Evolutionary conservation across 1,140 invertebrate genomes (phyloP), one percentile per base, ranked within the genome.

Genomic region (Diachasma alloeum): DNA sequence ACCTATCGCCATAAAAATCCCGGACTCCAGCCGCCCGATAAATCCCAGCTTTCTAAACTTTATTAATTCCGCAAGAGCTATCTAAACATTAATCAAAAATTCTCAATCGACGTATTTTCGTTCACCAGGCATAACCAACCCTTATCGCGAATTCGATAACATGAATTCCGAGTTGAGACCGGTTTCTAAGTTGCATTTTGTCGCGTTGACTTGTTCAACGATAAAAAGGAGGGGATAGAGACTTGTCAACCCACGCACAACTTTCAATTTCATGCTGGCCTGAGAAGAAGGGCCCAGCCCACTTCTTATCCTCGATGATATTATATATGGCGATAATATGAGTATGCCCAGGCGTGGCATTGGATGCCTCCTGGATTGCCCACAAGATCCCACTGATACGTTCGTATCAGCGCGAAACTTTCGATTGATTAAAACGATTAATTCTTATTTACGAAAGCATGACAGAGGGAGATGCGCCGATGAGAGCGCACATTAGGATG

Each of bases 161-260:
- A 53, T 53, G 15, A 53, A 53, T 53, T 15, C 48, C 48, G 48
- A 4, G n/a, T 53, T 53, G 59, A 15, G 24, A 24, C 59, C 19
- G 59, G 19, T 24, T 44, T 48, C 15, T 37, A 19, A 26, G 22
- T 24, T 68, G 37, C 22, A 48, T 69, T 48, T 39, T 36, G 66
- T 70, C 66, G 66, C 22, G 66, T 13, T 10, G 63, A 37, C 24
- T 37, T 46, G 17, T 36, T 26, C 24, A 63, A 10, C 19, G 19
- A 24, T 17, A 31, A 31, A 63, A 63, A 63, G 11, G 22, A 26
- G 48, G 48, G 48, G 68, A 74, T 71, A n/a, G 39, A 72, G 68
- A 73, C 71, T 71, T 76, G 74, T 79, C 74, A 79, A 76, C 78
- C 78, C 78, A 79, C 78, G 78, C 78, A 46, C 24, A 79, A 79